phyloP scores from a whole-genome alignment of 2,888 invertebrate species.

The Erebia aethiops region DNA sequence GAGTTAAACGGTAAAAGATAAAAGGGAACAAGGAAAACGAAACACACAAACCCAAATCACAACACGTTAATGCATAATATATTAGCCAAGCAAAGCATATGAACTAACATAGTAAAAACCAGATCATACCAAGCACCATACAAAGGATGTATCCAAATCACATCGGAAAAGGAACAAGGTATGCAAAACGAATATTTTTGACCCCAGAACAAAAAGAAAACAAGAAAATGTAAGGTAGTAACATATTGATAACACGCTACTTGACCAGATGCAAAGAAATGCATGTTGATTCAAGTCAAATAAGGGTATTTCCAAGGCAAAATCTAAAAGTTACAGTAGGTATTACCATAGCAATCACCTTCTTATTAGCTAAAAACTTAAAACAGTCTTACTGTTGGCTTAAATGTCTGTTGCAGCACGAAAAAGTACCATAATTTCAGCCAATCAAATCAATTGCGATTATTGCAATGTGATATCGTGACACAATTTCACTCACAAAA shows the following conservation, averaged over 20 bases:
- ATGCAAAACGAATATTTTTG: neutral
- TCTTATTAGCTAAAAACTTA: too few species aligned
- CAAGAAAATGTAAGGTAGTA: slow-evolving; percentile 10
- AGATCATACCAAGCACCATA: slow-evolving; percentile 33
- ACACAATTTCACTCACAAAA: too few species aligned
- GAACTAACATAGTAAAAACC: slow-evolving; percentile 30
- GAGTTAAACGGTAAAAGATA: slow-evolving; percentile 30
- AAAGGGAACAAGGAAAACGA: slow-evolving; percentile 49
- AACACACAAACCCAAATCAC: slow-evolving; percentile 83
- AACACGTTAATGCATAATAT: slow-evolving; percentile 64
- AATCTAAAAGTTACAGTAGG: neutral
- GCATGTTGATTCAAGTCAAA: neutral
- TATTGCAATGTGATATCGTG: too few species aligned
- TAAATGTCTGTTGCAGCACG: too few species aligned
- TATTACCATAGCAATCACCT: too few species aligned
- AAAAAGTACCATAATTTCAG: too few species aligned
- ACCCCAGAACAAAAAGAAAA: slow-evolving; percentile 17
- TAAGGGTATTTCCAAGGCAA: neutral
- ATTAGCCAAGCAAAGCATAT: slow-evolving; percentile 60
- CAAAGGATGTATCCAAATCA: slow-evolving; percentile 35
- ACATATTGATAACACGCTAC: neutral
- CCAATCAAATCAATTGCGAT: too few species aligned
- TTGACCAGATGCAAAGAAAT: neutral
- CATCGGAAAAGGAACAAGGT: slow-evolving; percentile 22
- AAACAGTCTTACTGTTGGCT: too few species aligned